phyloP scores from a whole-genome alignment of 2,113 vertebrate species.

The Laterallus jamaicensis region DNA sequence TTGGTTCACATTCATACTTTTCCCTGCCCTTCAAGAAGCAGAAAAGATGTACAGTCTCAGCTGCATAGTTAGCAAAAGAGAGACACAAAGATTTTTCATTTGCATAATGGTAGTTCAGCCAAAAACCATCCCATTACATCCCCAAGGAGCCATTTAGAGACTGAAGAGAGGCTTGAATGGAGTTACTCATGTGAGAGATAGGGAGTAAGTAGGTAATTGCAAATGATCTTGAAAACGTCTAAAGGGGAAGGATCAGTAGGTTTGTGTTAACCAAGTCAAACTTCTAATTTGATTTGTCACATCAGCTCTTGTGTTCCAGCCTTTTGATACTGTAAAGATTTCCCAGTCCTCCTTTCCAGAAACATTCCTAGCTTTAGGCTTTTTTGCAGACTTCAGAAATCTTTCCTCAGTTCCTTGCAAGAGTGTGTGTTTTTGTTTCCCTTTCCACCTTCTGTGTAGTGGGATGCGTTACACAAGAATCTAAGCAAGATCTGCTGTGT shows the following conservation, averaged over 20 bases:
- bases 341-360: neutral
- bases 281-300: constrained; percentile 2
- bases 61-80: neutral
- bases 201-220: neutral
- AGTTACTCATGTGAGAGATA: constrained; percentile 44
- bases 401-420: neutral
- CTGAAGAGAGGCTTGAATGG: constrained; percentile 8
- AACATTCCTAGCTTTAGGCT: neutral
- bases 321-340: neutral
- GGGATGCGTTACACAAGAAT: neutral
- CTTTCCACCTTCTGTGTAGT: neutral
- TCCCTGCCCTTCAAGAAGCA: neutral
- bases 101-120: neutral
- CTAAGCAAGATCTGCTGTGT: neutral
- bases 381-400: neutral
- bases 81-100: neutral
- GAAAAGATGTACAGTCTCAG: neutral
- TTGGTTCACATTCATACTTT: neutral
- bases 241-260: neutral
- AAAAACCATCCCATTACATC: neutral
- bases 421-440: neutral
- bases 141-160: neutral
- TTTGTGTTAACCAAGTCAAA: constrained; percentile 7
- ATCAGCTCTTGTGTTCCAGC: neutral
- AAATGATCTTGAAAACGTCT: neutral